Percentiles rank a stretch among this genome's conserved stretches.
phyloP scores from a whole-genome alignment of 2,797 vertebrate species.

The Sebastes nivosus region DNA sequence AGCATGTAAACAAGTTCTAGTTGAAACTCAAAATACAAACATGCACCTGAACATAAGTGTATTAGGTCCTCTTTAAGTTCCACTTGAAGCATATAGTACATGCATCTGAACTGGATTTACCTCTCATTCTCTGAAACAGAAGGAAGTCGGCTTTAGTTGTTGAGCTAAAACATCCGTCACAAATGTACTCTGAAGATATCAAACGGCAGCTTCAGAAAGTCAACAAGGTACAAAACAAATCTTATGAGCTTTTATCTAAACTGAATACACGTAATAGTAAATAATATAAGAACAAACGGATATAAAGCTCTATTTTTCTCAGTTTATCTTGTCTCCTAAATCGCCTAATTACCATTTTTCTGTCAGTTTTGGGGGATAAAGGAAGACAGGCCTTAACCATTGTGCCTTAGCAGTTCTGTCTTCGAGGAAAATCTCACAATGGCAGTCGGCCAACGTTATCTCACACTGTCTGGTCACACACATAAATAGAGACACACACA shows the following conservation, averaged over 20 bases:
- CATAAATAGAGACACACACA: slow-evolving; percentile 47
- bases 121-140: not conserved
- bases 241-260: not conserved
- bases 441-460: slow-evolving; percentile 68
- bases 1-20: no score
- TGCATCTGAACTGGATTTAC: slow-evolving; percentile 9
- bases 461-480: slow-evolving; percentile 62
- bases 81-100: slow-evolving; percentile 4
- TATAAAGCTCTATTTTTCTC: not conserved
- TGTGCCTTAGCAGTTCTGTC: slow-evolving; percentile 30
- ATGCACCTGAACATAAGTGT: no score
- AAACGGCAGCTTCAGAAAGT: not conserved
- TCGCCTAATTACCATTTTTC: slow-evolving; percentile 18
- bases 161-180: not conserved
- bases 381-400: not conserved
- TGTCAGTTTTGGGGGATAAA: slow-evolving; percentile 5
- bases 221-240: not conserved
- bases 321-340: slow-evolving; percentile 2
- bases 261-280: not conserved
- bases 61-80: not conserved
- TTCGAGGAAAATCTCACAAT: slow-evolving; percentile 45
- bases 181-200: not conserved
- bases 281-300: not conserved
- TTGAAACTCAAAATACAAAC: no score
- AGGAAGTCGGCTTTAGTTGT: not conserved